Evolutionary conservation across 2,113 vertebrate species (phyloP), one percentile per base, ranked within the genome.

Genomic region (Oryzias celebensis): DNA sequence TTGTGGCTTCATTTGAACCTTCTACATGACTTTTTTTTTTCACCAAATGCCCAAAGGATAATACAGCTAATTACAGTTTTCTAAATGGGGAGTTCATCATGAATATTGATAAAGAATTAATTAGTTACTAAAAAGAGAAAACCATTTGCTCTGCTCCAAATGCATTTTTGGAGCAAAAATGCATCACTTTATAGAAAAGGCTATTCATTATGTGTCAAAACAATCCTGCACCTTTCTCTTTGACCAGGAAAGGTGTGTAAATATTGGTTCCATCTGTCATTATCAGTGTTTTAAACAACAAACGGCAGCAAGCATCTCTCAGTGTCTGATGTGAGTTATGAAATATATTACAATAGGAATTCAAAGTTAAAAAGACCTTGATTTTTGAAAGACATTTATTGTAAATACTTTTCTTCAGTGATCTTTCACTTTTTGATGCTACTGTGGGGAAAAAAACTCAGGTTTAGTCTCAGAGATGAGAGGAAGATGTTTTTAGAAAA

Each of bases 91-190:
- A 86, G 70, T 89, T 84, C 68, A 71, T 81, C 85, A 90, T 91
- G 88, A 91, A 92, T 91, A 91, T 93, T 92, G 88, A 90, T 92
- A 86, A 87, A 82, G 77, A 82, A 90, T 92, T 92, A 91, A 92
- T 93, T 90, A 90, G 88, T 81, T 92, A 77, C 89, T 89, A 92
- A 88, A 92, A 90, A 71, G 86, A 88, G 87, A 85, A 83, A 85
- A 89, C 83, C 83, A 82, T 84, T 89, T 88, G 87, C 87, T 85
- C 81, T 85, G 75, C 67, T 76, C 80, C 73, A 81, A 87, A 88
- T 86, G 80, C 80, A 80, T 87, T 85, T 65, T 71, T 73, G 52
- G 69, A 76, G 58, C 71, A 75, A 80, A 87, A 81, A 72, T 74
- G 71, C 52, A 71, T 78, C 67, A 68, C 53, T 77, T 67, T 20